Percentiles rank a stretch among this genome's conserved stretches.
Evolutionary conservation across 2,888 invertebrate species (phyloP).

Genomic region (Meta bourneti): DNA sequence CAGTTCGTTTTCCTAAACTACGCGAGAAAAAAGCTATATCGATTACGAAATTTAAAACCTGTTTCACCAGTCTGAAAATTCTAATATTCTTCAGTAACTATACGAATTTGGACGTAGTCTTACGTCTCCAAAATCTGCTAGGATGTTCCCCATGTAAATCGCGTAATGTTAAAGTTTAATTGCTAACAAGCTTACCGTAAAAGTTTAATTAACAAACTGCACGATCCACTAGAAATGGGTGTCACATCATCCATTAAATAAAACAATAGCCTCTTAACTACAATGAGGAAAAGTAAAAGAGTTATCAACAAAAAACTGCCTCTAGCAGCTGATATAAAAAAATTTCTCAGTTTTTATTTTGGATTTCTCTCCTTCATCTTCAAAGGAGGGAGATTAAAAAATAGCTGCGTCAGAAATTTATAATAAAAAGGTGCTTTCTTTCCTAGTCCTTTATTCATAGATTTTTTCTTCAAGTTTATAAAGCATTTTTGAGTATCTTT

Average conservation of each 20-base stretch:
- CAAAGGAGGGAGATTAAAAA: neutral
- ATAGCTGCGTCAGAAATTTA: constrained; percentile 28
- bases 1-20: no score
- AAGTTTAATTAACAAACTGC: constrained; percentile 51
- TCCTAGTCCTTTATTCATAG: neutral
- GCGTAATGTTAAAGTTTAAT: constrained; percentile 18
- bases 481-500: constrained; percentile 45
- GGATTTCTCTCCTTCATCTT: neutral
- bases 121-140: no score
- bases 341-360: constrained; percentile 33
- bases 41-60: no score
- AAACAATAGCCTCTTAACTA: constrained; percentile 56
- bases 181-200: neutral
- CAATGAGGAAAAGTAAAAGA: constrained; percentile 7
- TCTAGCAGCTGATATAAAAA: constrained; percentile 38
- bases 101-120: no score
- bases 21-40: no score
- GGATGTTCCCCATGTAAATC: neutral
- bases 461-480: constrained; percentile 34
- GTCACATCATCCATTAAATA: constrained; percentile 54
- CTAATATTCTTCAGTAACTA: no score
- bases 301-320: constrained; percentile 38
- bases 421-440: constrained; percentile 20
- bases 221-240: neutral
- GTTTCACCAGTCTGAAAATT: no score